phyloP scores from a whole-genome alignment of 1,140 invertebrate genomes.

The Andrena cerasifolii region DNA sequence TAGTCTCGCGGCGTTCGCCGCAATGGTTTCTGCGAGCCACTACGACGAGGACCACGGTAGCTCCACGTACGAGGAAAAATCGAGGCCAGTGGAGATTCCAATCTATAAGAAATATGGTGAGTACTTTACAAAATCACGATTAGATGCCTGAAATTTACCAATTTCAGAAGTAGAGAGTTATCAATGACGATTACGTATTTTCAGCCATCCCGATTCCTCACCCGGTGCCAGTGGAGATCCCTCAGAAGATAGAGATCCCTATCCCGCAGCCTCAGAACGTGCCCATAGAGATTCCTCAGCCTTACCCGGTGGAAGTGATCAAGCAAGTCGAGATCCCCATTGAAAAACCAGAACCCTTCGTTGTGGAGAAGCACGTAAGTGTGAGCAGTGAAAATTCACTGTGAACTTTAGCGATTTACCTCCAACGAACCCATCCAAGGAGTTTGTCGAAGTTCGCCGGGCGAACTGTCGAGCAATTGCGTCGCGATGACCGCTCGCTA shows the following conservation, averaged over 20 bases:
- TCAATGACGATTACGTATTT: slow-evolving; percentile 39
- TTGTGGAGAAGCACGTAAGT: slow-evolving; percentile 86
- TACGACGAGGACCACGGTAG: slow-evolving; percentile 66
- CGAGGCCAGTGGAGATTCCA: slow-evolving; percentile 87
- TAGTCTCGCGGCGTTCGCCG: slow-evolving; percentile 50
- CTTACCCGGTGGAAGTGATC: slow-evolving; percentile 88
- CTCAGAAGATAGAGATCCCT: slow-evolving; percentile 88
- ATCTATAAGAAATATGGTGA: slow-evolving; percentile 87
- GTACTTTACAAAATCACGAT: background rate
- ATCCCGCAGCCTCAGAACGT: slow-evolving; percentile 90
- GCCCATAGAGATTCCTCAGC: slow-evolving; percentile 88
- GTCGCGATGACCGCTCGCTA: background rate
- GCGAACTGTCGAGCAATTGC: too few species aligned
- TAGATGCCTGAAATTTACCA: too few species aligned
- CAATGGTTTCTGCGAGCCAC: slow-evolving; percentile 61
- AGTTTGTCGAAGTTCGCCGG: too few species aligned
- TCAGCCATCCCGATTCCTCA: slow-evolving; percentile 89
- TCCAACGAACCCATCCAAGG: too few species aligned
- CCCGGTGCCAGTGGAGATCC: slow-evolving; percentile 88
- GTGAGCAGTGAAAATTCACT: background rate
- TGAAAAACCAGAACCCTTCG: slow-evolving; percentile 89
- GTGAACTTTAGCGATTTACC: background rate
- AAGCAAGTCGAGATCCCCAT: slow-evolving; percentile 85
- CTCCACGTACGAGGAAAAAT: slow-evolving; percentile 77
- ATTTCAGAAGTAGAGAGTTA: background rate